Percentiles rank a stretch among this genome's conserved stretches.
Evolutionary conservation across 2,797 vertebrate genomes (phyloP).

Genomic region (Acrocephalus scirpaceus): DNA sequence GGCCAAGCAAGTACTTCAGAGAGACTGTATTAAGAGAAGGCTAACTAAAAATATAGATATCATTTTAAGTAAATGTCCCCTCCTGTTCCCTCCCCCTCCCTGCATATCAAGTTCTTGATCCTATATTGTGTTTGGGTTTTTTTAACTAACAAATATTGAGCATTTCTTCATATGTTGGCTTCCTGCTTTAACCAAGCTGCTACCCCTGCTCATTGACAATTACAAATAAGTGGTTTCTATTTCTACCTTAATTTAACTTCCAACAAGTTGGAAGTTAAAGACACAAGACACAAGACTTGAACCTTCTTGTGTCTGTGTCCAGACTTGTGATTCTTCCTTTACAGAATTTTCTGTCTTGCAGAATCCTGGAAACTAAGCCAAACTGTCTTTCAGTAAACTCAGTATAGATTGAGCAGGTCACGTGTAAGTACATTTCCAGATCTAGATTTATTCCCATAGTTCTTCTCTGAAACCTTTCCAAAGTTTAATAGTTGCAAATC

Average conservation of each 20-base stretch:
- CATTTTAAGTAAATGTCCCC: not conserved
- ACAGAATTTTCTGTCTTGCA: not conserved
- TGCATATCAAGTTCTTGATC: not conserved
- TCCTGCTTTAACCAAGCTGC: not conserved
- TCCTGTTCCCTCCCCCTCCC: not conserved
- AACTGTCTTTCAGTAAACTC: not conserved
- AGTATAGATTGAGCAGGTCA: not conserved
- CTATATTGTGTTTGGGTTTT: not conserved
- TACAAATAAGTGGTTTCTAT: not conserved
- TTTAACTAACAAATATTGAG: not conserved
- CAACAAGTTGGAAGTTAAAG: too few species aligned
- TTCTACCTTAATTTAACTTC: not conserved
- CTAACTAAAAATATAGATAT: not conserved
- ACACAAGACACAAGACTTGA: too few species aligned
- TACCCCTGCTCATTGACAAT: not conserved
- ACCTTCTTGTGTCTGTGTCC: not conserved
- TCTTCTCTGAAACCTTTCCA: slow-evolving; percentile 12
- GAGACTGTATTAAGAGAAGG: not conserved
- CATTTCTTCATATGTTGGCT: not conserved
- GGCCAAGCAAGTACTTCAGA: not conserved
- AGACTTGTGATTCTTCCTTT: not conserved
- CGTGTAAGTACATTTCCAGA: not conserved
- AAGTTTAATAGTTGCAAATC: not conserved
- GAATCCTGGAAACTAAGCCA: not conserved
- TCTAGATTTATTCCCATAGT: not conserved